Evolutionary conservation across 2,888 invertebrate species (phyloP).

Genomic region (Helleia helle): DNA sequence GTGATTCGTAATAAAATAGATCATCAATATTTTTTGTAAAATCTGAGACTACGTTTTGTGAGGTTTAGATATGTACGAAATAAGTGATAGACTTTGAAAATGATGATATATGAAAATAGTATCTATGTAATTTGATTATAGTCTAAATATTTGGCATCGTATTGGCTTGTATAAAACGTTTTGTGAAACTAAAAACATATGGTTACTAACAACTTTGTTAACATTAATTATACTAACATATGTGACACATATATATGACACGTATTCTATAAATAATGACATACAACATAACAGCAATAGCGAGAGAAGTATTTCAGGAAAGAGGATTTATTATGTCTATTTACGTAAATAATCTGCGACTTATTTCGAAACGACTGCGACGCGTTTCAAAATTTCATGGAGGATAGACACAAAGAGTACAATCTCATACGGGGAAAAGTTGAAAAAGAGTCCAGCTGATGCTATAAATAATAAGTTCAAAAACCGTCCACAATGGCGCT

Average conservation of each 20-base stretch:
- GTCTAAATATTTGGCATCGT: slow-evolving; percentile 50
- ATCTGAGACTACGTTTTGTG: neutral
- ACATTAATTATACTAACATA: neutral
- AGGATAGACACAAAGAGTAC: no score
- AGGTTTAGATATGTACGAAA: neutral
- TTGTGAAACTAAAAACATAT: slow-evolving; percentile 8
- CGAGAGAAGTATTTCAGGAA: neutral
- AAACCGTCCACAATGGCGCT: no score
- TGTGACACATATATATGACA: no score
- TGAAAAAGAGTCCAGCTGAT: no score
- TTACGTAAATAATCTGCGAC: neutral
- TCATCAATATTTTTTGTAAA: neutral
- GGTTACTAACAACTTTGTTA: neutral
- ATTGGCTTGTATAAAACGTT: slow-evolving; percentile 40
- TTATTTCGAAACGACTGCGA: no score
- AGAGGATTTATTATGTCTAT: neutral
- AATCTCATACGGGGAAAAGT: no score
- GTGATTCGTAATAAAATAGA: no score
- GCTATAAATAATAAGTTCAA: no score
- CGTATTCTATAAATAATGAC: slow-evolving; percentile 11
- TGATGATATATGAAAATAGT: slow-evolving; percentile 13
- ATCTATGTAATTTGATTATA: slow-evolving; percentile 16
- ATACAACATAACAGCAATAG: slow-evolving; percentile 6
- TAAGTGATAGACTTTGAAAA: neutral
- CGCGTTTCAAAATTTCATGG: no score